Conservation (phyloP, 2,113 vertebrate species). For the Tautogolabrus adspersus region DNA sequence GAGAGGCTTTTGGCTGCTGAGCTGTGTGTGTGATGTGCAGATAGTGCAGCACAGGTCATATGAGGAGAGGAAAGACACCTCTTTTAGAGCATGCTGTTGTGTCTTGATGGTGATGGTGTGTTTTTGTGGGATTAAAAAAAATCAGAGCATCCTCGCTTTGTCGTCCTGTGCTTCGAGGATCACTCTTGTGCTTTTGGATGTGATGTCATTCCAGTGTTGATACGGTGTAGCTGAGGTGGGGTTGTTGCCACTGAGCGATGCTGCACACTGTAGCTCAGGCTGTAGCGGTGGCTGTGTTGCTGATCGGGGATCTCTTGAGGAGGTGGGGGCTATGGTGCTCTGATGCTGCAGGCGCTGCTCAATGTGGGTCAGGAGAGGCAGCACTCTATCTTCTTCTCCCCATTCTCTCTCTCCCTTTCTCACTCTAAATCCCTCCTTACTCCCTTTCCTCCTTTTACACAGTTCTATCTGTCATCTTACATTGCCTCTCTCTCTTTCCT, state of each 20-base stretch:
- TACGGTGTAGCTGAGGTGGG: conserved; percentile 73
- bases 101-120: conserved; percentile 24
- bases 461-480: conserved; percentile 44
- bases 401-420: conserved; percentile 41
- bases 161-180: conserved; percentile 44
- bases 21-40: conserved; percentile 40
- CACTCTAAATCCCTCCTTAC: conserved; percentile 46
- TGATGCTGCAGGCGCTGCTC: conserved; percentile 80
- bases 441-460: conserved; percentile 40
- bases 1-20: conserved; percentile 53
- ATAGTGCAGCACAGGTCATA: conserved; percentile 43
- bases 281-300: conserved; percentile 62
- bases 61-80: conserved; percentile 50
- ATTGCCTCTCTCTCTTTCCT: conserved; percentile 37
- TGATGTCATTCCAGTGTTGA: conserved; percentile 77
- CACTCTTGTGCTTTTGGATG: conserved; percentile 58
- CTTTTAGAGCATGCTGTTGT: conserved; percentile 23
- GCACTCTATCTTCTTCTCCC: conserved; percentile 59
- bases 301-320: conserved; percentile 64
- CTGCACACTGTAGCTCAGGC: conserved; percentile 62
- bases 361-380: conserved; percentile 85
- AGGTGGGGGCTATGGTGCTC: conserved; percentile 75
- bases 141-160: conserved; percentile 52
- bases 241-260: conserved; percentile 73
- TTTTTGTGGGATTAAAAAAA: conserved; percentile 22